Conservation (phyloP, 2,113 vertebrate species). For the Elephantulus edwardii region DNA sequence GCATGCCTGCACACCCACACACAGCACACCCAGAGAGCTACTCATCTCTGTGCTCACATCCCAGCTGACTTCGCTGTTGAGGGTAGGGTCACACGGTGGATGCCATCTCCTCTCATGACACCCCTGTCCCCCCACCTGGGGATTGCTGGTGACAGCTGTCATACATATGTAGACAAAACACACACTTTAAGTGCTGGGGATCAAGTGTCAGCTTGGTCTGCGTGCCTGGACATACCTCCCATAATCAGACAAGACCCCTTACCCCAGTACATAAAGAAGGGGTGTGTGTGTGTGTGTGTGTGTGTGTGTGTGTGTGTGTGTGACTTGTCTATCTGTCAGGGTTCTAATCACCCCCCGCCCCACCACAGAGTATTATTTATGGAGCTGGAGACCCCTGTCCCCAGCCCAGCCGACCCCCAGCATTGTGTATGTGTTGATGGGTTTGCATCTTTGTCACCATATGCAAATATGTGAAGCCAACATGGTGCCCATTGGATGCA, state of each 20-base stretch:
- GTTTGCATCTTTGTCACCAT: background rate
- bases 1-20: slow-evolving; percentile 57
- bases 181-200: background rate
- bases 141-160: background rate
- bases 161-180: background rate
- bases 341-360: slow-evolving; percentile 19
- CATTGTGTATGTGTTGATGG: background rate
- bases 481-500: background rate
- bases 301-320: slow-evolving; percentile 13
- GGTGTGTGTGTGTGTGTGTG: background rate
- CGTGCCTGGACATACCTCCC: background rate
- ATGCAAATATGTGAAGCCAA: background rate
- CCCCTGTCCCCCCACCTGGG: background rate
- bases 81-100: background rate
- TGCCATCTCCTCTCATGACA: background rate
- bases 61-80: background rate
- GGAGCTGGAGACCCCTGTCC: background rate
- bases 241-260: background rate
- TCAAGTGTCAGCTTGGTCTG: background rate
- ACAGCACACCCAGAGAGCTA: background rate
- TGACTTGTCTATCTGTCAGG: slow-evolving; percentile 27
- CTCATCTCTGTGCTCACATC: background rate
- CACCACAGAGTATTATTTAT: background rate
- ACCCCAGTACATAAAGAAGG: background rate
- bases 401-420: background rate